phyloP scores from a whole-genome alignment of 2,113 vertebrate genomes.

The Gadus macrocephalus region DNA sequence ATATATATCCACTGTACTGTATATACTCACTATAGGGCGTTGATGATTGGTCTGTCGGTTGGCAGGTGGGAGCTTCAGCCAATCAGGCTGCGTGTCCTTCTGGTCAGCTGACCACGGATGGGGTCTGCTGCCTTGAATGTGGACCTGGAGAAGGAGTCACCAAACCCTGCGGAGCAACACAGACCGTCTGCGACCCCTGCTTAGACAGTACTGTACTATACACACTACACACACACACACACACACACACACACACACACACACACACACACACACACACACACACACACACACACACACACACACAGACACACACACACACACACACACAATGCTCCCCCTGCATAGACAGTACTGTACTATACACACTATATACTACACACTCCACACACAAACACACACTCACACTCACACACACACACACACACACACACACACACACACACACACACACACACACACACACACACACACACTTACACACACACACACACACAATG shows the following conservation, averaged over 20 bases:
- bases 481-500: not conserved
- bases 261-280: too few relatives aligned
- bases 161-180: conserved; percentile 76
- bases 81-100: conserved; percentile 65
- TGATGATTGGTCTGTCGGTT: conserved; percentile 15
- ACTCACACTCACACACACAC: not conserved
- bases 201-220: conserved; percentile 87
- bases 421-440: not conserved
- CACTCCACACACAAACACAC: not conserved
- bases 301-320: conserved; percentile 2
- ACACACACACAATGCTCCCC: conserved; percentile 62
- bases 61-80: conserved; percentile 56
- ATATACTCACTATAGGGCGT: not conserved
- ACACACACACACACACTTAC: not conserved
- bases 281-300: too few relatives aligned
- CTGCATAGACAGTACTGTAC: conserved; percentile 28
- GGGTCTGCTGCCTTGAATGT: conserved; percentile 87
- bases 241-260: conserved; percentile 13
- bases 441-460: conserved; percentile 4
- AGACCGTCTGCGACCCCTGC: conserved; percentile 85
- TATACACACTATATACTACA: not conserved
- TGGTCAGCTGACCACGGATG: conserved; percentile 65
- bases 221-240: conserved; percentile 8
- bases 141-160: conserved; percentile 83
- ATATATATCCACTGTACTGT: not conserved